phyloP scores from a whole-genome alignment of 2,888 invertebrate species.

The Cheilosia soror region DNA sequence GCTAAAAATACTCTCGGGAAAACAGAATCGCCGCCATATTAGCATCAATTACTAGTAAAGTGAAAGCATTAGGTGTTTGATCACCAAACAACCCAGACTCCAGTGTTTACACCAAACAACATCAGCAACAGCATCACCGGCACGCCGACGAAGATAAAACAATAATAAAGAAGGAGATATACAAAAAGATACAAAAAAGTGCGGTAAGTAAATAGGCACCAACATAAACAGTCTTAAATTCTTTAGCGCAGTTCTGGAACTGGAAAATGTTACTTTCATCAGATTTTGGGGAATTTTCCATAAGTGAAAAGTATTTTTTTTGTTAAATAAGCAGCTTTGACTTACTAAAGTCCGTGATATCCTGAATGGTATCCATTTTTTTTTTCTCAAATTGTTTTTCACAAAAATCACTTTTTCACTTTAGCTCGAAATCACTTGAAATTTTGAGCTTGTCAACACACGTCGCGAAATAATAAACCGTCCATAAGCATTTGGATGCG shows the following conservation, averaged over 20 bases:
- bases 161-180: slow-evolving; percentile 48
- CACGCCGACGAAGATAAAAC: slow-evolving; percentile 11
- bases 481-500: neutral
- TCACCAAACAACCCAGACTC: slow-evolving; percentile 40
- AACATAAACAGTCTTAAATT: slow-evolving; percentile 36
- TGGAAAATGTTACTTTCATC: slow-evolving; percentile 32
- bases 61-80: slow-evolving; percentile 38
- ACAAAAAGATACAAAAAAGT: slow-evolving; percentile 48
- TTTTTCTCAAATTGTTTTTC: neutral
- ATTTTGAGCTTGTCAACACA: neutral
- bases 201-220: slow-evolving; percentile 51
- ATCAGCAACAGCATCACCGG: slow-evolving; percentile 9
- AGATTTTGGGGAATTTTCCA: neutral
- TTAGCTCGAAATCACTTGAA: neutral
- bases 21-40: slow-evolving; percentile 20
- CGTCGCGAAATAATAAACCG: slow-evolving; percentile 8
- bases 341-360: slow-evolving; percentile 71
- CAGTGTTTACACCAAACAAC: slow-evolving; percentile 27
- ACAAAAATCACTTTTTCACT: slow-evolving; percentile 1
- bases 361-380: slow-evolving; percentile 65
- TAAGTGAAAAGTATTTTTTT: neutral
- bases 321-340: neutral
- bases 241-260: slow-evolving; percentile 12
- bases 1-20: slow-evolving; percentile 58
- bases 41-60: slow-evolving; percentile 57